Conservation (phyloP, 2,888 invertebrate species). For the Lasioglossum figueresi region DNA sequence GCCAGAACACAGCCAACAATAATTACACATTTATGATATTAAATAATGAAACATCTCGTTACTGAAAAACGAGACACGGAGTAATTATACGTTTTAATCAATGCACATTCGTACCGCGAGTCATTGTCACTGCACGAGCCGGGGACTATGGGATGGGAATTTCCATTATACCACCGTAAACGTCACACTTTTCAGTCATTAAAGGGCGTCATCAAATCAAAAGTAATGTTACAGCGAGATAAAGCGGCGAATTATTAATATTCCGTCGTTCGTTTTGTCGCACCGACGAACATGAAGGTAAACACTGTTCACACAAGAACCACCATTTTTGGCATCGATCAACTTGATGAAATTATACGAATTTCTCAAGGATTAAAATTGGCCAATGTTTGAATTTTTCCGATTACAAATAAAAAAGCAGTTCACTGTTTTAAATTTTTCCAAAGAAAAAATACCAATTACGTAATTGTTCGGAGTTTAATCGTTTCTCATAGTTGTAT, state of each 20-base stretch:
- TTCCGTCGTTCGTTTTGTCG: neutral
- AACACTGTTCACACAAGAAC: neutral
- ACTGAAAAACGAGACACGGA: conserved; percentile 18
- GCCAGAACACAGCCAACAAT: neutral
- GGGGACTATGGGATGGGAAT: neutral
- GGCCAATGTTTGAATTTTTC: too few species aligned
- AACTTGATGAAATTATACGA: neutral
- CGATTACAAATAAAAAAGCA: neutral
- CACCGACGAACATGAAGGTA: neutral
- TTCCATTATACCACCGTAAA: neutral
- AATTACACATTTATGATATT: conserved; percentile 24
- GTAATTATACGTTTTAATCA: conserved; percentile 18
- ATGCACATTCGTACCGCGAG: neutral
- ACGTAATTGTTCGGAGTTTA: neutral
- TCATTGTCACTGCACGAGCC: neutral
- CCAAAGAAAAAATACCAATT: neutral
- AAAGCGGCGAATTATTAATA: neutral
- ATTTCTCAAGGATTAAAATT: neutral
- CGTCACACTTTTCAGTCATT: neutral
- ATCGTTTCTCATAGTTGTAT: neutral
- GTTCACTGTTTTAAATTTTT: neutral
- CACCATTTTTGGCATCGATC: neutral
- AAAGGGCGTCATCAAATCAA: neutral
- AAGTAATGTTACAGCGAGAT: neutral
- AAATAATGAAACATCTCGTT: conserved; percentile 19